Percentiles rank a stretch among this genome's conserved stretches.
These are phyloP conservation scores for Pogoniulus pusillus DNA, from an alignment of 2,797 vertebrate genomes.

Conservation along the genomic window DNA sequence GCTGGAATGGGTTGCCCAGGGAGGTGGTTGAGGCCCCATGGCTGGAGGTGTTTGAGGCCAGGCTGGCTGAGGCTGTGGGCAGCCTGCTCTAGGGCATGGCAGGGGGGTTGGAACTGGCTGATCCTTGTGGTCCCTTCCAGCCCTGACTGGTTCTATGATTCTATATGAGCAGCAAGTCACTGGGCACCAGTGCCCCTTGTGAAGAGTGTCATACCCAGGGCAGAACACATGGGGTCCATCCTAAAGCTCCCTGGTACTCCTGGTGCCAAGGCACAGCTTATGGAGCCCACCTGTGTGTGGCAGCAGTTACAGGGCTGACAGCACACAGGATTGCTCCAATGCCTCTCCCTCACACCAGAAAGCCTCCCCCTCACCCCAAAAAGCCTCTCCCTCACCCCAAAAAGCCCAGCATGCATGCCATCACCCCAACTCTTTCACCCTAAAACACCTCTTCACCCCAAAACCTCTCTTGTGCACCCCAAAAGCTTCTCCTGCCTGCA, in stretches of 20 bases:
- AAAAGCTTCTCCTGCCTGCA: not conserved
- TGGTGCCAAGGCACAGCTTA: not conserved
- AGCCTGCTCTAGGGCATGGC: no score
- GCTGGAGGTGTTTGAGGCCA: no score
- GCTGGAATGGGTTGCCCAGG: no score
- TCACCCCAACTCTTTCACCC: not conserved
- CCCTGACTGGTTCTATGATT: no score
- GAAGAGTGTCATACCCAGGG: not conserved
- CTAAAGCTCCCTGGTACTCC: not conserved
- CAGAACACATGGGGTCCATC: rapidly evolving
- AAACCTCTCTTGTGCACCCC: not conserved
- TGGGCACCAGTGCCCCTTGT: not conserved
- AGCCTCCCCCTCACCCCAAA: not conserved
- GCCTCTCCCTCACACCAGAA: not conserved
- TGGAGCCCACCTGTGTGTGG: rapidly evolving
- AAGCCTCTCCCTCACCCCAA: not conserved
- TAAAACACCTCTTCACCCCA: no score
- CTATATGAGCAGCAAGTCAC: not conserved
- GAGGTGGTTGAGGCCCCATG: no score
- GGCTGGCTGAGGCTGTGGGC: no score
- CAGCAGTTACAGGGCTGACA: not conserved
- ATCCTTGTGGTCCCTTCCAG: no score
- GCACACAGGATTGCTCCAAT: no score
- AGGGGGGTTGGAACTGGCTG: no score
- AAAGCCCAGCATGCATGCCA: rapidly evolving